phyloP scores from a whole-genome alignment of 2,888 invertebrate genomes.

The Oxytorus armatus region DNA sequence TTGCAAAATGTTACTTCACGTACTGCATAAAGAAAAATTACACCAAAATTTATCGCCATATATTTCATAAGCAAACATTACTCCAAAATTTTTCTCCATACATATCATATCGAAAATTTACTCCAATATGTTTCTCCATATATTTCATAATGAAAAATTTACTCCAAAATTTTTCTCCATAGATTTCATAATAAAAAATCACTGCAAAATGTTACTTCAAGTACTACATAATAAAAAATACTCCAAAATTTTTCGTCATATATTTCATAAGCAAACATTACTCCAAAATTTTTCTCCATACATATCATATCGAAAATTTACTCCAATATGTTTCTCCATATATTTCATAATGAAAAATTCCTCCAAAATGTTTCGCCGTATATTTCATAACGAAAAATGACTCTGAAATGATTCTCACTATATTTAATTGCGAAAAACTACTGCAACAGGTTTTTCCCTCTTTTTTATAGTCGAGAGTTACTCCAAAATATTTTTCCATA shows the following conservation, averaged over 20 bases:
- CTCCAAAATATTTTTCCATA: no score
- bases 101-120: not conserved
- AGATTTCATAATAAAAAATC: not conserved
- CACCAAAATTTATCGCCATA: no score
- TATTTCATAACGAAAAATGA: not conserved
- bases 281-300: not conserved
- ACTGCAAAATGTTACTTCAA: not conserved
- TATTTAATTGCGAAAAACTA: no score
- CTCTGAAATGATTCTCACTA: no score
- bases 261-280: not conserved
- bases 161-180: not conserved
- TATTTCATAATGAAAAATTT: not conserved
- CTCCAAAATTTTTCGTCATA: not conserved
- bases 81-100: not conserved
- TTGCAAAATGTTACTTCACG: no score
- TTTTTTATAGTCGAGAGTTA: no score
- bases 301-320: not conserved
- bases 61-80: not conserved
- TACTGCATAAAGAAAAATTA: no score
- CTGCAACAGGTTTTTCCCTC: no score
- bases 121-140: not conserved
- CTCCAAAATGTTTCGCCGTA: not conserved
- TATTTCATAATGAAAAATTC: not conserved
- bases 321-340: not conserved
- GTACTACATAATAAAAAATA: not conserved